Evolutionary conservation across 2,797 vertebrate genomes (phyloP), one percentile per base, ranked within the genome.

Genomic region (Cryptoprocta ferox): DNA sequence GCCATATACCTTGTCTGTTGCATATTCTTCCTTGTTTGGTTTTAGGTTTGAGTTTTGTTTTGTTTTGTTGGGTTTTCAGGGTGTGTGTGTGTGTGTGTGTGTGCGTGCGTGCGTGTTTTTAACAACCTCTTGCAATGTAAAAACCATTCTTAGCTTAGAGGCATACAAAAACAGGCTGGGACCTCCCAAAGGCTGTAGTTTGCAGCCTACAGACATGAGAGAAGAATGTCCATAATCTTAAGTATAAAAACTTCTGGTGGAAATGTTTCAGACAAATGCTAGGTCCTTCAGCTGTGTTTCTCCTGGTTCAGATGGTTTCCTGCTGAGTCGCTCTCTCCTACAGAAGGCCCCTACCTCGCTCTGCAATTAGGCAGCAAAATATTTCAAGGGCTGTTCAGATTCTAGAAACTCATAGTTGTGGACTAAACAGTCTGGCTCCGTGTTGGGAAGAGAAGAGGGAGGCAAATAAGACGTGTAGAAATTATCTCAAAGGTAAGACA

Each of bases 191-290:
- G 73, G 37, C 53, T 81, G 4, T 9, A 39, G 59, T 89, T 65
- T 94, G 53, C 19, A 63, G 80, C 39, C 68, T 79, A 32, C 32
- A 42, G 66, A 73, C 35, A 21, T 4, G 45, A 80, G 35, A 95
- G 21, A 86, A 59, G 28, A 39, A 45, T 65, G 61, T 39, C 93
- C 93, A 66, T 39, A 48, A n/a, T 88, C 94, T 91, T 86, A 95
- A 96, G 42, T 79, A 75, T 63, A 94, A 94, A 97, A 90, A 65
- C 83, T 97, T 91, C 80, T 48, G 42, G 83, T 83, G 39, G 92
- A 94, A 96, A 92, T 45, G 53, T 63, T 95, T 42, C 88, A 71
- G 61, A 61, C 80, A 94, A 91, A 94, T 11, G 12, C 35, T 18
- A 39, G 84, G 66, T 50, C 80, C 87, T 93, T 61, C 73, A 18